Conservation (phyloP, 2,888 invertebrate genomes). For the Masnerella sp. region DNA sequence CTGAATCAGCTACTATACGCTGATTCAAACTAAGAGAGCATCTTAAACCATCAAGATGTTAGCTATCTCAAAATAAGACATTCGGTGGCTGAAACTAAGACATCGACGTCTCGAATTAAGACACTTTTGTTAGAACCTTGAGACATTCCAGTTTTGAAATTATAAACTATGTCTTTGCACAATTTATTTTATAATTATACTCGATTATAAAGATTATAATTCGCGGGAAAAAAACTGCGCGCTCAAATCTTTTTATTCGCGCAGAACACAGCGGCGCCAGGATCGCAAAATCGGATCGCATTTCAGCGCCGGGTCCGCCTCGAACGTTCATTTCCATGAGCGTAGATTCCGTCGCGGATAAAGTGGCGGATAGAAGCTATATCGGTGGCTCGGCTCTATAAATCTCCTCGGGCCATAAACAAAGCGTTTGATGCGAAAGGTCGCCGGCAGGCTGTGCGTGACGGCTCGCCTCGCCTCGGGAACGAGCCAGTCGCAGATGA, state of each 20-base stretch:
- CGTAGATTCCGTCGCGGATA: conserved; percentile 65
- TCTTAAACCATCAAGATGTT: too few species aligned
- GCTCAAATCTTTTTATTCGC: neutral
- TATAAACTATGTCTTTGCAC: too few species aligned
- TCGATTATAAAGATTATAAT: too few species aligned
- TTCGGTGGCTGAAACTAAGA: too few species aligned
- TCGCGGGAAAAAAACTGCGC: too few species aligned
- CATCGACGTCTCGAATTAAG: too few species aligned
- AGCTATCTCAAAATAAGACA: too few species aligned
- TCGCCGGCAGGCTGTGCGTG: conserved; percentile 75
- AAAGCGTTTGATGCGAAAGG: conserved; percentile 75
- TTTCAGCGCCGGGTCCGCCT: conserved; percentile 58
- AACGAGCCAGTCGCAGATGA: conserved; percentile 46
- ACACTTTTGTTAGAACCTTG: too few species aligned
- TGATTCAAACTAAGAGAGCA: too few species aligned
- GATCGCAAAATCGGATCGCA: conserved; percentile 59
- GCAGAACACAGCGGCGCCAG: conserved; percentile 27
- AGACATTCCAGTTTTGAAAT: too few species aligned
- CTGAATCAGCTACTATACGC: too few species aligned
- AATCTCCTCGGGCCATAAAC: conserved; percentile 71
- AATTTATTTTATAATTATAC: too few species aligned
- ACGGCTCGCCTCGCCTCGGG: conserved; percentile 65
- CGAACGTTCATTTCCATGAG: conserved; percentile 66
- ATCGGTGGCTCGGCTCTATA: conserved; percentile 67
- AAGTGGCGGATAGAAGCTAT: conserved; percentile 65